Conservation (phyloP, 2,888 invertebrate genomes). For the Tachystola acroxantha region DNA sequence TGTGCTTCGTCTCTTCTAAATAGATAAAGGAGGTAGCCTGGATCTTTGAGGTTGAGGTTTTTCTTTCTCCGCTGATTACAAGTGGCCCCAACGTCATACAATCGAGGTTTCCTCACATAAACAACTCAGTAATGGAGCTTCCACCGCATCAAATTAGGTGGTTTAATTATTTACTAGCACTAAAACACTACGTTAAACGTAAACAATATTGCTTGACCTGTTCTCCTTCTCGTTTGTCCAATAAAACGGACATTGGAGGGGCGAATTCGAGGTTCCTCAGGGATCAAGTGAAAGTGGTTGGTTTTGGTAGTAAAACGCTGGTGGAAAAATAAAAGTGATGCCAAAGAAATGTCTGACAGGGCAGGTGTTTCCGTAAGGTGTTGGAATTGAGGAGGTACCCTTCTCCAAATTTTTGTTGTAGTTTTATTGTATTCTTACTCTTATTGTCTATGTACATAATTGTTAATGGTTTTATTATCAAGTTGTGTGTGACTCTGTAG, state of each 20-base stretch:
- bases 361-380: conserved; percentile 57
- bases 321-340: conserved; percentile 65
- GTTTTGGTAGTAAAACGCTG: conserved; percentile 54
- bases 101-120: conserved; percentile 56
- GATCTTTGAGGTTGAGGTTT: no score
- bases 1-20: no score
- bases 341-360: conserved; percentile 35
- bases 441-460: no score
- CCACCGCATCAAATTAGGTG: conserved; percentile 72
- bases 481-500: no score
- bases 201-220: conserved; percentile 47
- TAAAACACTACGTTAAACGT: conserved; percentile 61
- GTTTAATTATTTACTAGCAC: conserved; percentile 73
- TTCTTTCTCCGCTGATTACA: conserved; percentile 23
- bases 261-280: conserved; percentile 32
- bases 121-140: conserved; percentile 48
- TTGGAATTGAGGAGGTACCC: conserved; percentile 36
- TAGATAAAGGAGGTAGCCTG: no score
- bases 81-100: conserved; percentile 38
- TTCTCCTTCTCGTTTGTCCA: conserved; percentile 27
- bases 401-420: neutral
- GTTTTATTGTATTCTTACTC: no score
- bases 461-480: no score
- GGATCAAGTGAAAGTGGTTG: conserved; percentile 55
- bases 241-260: conserved; percentile 20